These are phyloP conservation scores for Drosophila glabriapex DNA, from an alignment of 2,888 invertebrate species.

Conservation along the genomic window DNA sequence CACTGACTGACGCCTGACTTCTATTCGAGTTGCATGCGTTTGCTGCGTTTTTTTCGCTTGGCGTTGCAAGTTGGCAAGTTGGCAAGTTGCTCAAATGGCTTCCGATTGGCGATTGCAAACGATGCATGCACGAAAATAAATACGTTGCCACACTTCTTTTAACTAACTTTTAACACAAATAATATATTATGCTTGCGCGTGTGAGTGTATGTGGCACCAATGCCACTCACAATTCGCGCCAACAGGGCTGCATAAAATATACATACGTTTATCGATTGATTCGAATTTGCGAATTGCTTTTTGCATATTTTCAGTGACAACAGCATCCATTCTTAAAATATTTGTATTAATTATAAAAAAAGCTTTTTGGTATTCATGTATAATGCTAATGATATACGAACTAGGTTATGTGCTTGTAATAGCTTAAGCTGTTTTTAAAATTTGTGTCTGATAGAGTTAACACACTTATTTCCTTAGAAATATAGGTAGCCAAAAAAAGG, in stretches of 20 bases:
- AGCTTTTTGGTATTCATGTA: background rate
- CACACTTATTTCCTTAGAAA: background rate
- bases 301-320: background rate
- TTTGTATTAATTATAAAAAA: background rate
- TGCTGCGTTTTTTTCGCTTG: slow-evolving; percentile 17
- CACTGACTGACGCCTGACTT: slow-evolving; percentile 47
- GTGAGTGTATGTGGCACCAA: slow-evolving; percentile 67
- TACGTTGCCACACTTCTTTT: slow-evolving; percentile 44
- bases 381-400: background rate
- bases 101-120: slow-evolving; percentile 18
- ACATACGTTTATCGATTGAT: slow-evolving; percentile 36
- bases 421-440: background rate
- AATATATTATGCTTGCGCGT: slow-evolving; percentile 64
- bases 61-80: slow-evolving; percentile 15
- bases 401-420: background rate
- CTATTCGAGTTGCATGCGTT: slow-evolving; percentile 65
- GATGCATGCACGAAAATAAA: slow-evolving; percentile 31
- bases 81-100: slow-evolving; percentile 16
- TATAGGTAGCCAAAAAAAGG: background rate
- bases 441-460: background rate
- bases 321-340: background rate
- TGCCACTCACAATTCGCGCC: slow-evolving; percentile 34
- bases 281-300: slow-evolving; percentile 5
- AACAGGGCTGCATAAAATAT: slow-evolving; percentile 36
- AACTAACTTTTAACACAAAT: slow-evolving; percentile 59